Evolutionary conservation across 2,113 vertebrate species (phyloP), one percentile per base, ranked within the genome.

Genomic region (Patagioenas fasciata): DNA sequence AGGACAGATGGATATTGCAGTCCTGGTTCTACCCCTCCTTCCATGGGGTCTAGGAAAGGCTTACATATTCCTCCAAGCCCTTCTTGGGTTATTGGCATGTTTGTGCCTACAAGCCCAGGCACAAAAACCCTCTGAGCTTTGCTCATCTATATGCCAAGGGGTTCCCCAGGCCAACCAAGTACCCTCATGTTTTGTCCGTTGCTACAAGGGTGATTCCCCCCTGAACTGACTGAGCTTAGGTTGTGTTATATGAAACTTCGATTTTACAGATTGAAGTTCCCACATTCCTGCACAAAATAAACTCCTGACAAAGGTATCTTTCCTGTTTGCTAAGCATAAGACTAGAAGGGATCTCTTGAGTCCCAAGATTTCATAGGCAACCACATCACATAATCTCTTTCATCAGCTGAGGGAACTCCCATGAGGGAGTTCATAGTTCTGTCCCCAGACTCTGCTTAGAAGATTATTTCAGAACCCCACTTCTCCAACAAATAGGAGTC

Each of bases 111-210:
- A 54, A 29, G 10, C 25, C 44, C 2, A 5, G n/a, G 13, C 58
- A 77, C 32, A 65, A n/a, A 31, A 32, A 40, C 7, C 11, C 17
- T 54, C 75, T 42, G 51, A 53, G 28, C 28, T 54, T 31, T 89
- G 42, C 53, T 58, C n/a, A 32, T 24, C 42, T 72, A 53, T 5
- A 15, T 60, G 11, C 11, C 26, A 20, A 53, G n/a, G 29, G 2
- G 4, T 50, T 72, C 36, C 48, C 48, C 36, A 72, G n/a, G 31
- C 17, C 64, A 70, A 10, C 9, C 28, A 23, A 66, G 10, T 9
- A 4, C 25, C 17, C 24, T 70, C 3, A 0, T 14, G 13, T 57
- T 80, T 69, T 2, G 0, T 73, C 78, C 50, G 15, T 10, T 57
- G 48, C 14, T 6, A 5, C 7, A 12, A 24, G 28, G 4, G 10